Base-by-base conservation (phyloP, 2,888 invertebrate species). In the Lithophane leautieri region DNA sequence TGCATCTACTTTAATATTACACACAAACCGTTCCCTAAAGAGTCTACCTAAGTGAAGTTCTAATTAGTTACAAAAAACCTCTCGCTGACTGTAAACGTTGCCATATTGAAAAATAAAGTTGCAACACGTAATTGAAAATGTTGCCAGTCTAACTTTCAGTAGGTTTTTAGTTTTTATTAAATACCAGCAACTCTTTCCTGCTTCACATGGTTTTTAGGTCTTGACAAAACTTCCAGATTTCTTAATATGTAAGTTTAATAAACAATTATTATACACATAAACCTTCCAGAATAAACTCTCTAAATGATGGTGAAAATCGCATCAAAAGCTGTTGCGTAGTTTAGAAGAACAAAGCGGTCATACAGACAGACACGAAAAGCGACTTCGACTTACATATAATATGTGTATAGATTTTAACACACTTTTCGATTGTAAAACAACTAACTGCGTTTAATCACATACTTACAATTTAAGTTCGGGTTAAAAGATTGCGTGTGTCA, bases 401-500 rank as follows among this genome's bases (percentile, higher is more conserved):
- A 34, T 34, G 0, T 50, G 22, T 50, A 22, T 25, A 56, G 2
- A 69, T 58, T 56, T 11, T 14, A 25, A 62, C 28, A 40, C 19
- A 56, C 40, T 22, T 47, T 34, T 44, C 12, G 11, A 50, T 73
- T 68, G 42, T 25, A 56, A 63, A 16, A 34, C n/a, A n/a, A 42
- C 1, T n/a, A 40, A 25, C 42, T 69, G 28, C 16, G 1, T 42
- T 40, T 58, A 42, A 25, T 56, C 25, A 65, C 47, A 71, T 2
- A 34, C 4, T 6, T 6, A 76, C 9, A 34, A 76, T 52, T 58
- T 69, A 34, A 44, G 22, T 67, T 60, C 28, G 4, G 1, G 44
- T 54, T 66, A 76, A 62, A 42, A 40, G 16, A 62, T 68, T 65
- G 71, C 71, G 68, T 72, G 16, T 84, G 76, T 84, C 67, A 81